phyloP scores from a whole-genome alignment of 2,113 vertebrate genomes.

The Sinocyclocheilus rhinocerous region DNA sequence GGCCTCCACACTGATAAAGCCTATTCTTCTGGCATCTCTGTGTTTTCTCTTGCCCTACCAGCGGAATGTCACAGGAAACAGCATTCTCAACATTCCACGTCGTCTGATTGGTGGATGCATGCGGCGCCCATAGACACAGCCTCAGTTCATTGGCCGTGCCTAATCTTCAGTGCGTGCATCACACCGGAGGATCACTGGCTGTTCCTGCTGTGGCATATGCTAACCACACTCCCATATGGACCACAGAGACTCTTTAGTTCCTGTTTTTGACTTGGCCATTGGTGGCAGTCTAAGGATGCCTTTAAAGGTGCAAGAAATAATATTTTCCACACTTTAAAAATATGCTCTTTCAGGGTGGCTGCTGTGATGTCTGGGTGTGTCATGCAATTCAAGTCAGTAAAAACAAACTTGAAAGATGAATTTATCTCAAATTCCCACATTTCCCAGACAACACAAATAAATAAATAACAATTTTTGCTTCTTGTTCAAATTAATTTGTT shows the following conservation, averaged over 20 bases:
- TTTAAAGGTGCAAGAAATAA: neutral
- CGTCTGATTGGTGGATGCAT: conserved; percentile 40
- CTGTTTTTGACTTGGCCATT: neutral
- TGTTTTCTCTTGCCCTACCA: conserved; percentile 45
- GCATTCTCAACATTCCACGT: conserved; percentile 56
- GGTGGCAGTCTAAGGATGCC: neutral
- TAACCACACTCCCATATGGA: neutral
- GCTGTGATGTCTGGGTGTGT: neutral
- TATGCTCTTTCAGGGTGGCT: neutral
- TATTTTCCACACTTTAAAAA: neutral
- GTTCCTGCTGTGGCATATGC: neutral
- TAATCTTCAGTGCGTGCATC: neutral
- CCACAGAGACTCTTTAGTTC: neutral
- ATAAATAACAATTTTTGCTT: no score
- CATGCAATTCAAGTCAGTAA: neutral
- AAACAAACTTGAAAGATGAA: neutral
- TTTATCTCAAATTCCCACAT: neutral
- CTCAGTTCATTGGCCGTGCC: neutral
- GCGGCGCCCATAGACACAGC: conserved; percentile 46
- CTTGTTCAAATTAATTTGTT: no score
- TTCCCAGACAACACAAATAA: neutral
- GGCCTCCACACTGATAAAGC: neutral
- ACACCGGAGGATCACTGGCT: neutral
- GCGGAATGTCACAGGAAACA: conserved; percentile 31
- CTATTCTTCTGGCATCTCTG: neutral